Conservation (phyloP, 2,113 vertebrate genomes). For the Donacobius atricapilla region DNA sequence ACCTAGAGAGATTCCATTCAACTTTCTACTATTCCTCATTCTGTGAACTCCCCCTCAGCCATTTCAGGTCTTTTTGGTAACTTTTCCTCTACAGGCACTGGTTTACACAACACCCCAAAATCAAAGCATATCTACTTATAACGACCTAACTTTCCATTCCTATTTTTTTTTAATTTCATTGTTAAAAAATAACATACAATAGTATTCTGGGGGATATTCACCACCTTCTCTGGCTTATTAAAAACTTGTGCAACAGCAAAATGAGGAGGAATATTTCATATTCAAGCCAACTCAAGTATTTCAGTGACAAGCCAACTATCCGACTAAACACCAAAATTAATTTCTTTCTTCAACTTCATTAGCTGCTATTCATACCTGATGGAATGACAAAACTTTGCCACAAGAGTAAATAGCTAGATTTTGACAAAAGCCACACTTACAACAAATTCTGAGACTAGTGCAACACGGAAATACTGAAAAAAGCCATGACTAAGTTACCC, state of each 20-base stretch:
- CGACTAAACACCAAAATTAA: neutral
- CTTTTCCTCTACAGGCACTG: neutral
- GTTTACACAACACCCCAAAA: neutral
- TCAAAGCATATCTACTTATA: neutral
- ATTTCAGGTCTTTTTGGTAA: neutral
- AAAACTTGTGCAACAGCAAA: neutral
- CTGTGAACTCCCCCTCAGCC: accelerated
- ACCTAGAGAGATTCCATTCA: neutral
- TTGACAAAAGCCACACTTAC: neutral
- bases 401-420: neutral
- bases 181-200: neutral
- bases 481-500: neutral
- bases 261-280: neutral
- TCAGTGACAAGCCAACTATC: neutral
- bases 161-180: neutral
- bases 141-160: neutral
- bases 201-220: neutral
- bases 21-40: neutral
- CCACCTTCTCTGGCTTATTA: neutral
- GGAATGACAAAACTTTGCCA: neutral
- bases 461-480: neutral
- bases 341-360: neutral
- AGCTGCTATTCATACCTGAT: neutral
- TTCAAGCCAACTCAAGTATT: too few relatives aligned
- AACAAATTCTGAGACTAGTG: neutral